Conservation (phyloP, 2,888 invertebrate genomes). For the Leptinotarsa tumamoca region DNA sequence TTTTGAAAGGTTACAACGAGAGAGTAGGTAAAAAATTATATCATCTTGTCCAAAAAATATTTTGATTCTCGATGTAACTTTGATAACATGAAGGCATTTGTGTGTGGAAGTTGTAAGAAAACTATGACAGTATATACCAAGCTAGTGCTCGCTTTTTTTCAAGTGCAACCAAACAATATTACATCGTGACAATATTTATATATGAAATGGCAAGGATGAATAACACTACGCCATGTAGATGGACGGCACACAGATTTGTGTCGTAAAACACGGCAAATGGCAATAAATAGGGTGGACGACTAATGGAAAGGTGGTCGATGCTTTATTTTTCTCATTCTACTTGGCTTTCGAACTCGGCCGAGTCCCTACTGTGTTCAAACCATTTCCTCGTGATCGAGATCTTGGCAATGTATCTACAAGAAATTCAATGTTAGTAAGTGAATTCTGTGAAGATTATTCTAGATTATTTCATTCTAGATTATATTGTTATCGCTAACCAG, state of each 20-base stretch:
- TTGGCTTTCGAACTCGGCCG: constrained; percentile 69
- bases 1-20: constrained; percentile 38
- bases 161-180: constrained; percentile 48
- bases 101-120: constrained; percentile 37
- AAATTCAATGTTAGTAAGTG: not conserved
- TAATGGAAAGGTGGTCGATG: constrained; percentile 58
- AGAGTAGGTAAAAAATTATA: constrained; percentile 46
- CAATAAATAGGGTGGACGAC: constrained; percentile 62
- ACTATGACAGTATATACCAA: constrained; percentile 31
- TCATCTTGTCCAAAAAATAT: constrained; percentile 45
- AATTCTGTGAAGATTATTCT: too few species aligned
- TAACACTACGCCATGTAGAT: constrained; percentile 61
- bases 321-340: constrained; percentile 56
- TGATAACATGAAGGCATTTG: constrained; percentile 43
- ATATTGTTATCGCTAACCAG: too few species aligned
- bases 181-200: constrained; percentile 45
- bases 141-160: constrained; percentile 39
- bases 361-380: constrained; percentile 79
- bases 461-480: too few species aligned
- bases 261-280: constrained; percentile 54
- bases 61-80: constrained; percentile 45
- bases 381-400: constrained; percentile 85
- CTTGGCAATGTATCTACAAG: constrained; percentile 78
- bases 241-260: constrained; percentile 63
- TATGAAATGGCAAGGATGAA: constrained; percentile 55